phyloP scores from a whole-genome alignment of 1,140 invertebrate genomes.

The Mylabris phalerata region DNA sequence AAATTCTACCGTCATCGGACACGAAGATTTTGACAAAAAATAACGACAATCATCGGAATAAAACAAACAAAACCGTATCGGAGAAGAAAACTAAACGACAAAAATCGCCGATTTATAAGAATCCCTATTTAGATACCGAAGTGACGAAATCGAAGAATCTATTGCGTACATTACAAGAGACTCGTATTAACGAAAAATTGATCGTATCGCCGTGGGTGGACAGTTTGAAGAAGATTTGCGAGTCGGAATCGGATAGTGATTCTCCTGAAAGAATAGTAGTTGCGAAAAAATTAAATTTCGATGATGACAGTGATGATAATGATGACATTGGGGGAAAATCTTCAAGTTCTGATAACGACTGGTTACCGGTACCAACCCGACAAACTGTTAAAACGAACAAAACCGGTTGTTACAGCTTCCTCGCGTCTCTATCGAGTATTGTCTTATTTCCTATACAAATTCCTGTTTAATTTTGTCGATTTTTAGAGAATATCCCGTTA shows the following conservation, averaged over 20 bases:
- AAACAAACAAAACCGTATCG: not conserved
- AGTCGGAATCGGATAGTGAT: constrained; percentile 23
- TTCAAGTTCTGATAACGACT: not conserved
- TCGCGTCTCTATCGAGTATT: constrained; percentile 36
- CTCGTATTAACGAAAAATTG: constrained; percentile 16
- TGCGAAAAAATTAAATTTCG: constrained; percentile 24
- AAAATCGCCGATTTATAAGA: constrained; percentile 19
- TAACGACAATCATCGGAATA: constrained; percentile 3
- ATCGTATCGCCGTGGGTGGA: constrained; percentile 21
- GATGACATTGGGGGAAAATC: not conserved
- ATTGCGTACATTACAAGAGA: constrained; percentile 20
- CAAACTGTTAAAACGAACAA: constrained; percentile 1
- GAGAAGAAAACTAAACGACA: not conserved
- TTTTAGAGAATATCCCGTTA: constrained; percentile 27
- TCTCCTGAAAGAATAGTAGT: constrained; percentile 2
- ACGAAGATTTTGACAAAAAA: constrained; percentile 8
- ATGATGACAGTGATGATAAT: constrained; percentile 10
- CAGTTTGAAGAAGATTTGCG: constrained; percentile 27
- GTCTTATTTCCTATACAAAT: not conserved
- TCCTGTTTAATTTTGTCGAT: not conserved
- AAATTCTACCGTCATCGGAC: constrained; percentile 27
- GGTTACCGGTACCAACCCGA: not conserved
- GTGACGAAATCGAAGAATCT: constrained; percentile 19
- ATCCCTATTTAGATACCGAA: constrained; percentile 25
- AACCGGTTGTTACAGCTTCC: constrained; percentile 22